Percentiles rank a stretch among this genome's conserved stretches.
These are phyloP conservation scores for Rhabdophis nuchalis DNA, from an alignment of 2,797 vertebrate species.

Conservation along the genomic window DNA sequence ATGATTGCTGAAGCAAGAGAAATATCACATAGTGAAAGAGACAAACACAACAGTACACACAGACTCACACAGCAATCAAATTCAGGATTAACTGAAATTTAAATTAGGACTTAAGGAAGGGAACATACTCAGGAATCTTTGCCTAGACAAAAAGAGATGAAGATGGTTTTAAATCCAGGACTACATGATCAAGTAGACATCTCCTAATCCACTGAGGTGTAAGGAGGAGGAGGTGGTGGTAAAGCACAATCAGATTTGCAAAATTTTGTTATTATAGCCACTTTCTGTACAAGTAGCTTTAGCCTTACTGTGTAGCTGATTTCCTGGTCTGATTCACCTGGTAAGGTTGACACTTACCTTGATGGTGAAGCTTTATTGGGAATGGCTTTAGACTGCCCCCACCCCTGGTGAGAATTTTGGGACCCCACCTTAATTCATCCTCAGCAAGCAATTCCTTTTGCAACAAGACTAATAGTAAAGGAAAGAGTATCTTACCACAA, in stretches of 20 bases:
- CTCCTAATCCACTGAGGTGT: background rate
- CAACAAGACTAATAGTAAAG: background rate
- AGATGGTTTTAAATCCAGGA: background rate
- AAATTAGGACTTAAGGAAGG: background rate
- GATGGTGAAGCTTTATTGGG: background rate
- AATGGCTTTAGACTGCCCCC: background rate
- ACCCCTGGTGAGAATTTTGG: background rate
- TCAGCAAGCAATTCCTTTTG: background rate
- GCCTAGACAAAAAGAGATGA: background rate
- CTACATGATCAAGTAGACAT: background rate
- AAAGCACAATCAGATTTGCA: background rate
- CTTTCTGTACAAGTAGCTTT: background rate
- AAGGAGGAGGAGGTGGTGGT: background rate
- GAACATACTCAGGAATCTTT: background rate
- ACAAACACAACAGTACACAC: background rate
- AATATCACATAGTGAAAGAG: background rate
- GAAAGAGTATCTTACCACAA: background rate
- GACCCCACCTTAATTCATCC: background rate
- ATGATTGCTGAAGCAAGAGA: background rate
- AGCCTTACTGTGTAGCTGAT: background rate
- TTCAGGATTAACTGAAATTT: background rate
- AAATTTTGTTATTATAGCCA: background rate
- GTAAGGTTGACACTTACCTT: background rate
- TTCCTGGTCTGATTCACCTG: background rate
- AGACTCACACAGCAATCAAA: background rate